A percentile compares a stretch with the other conserved stretches of the same genome.
phyloP scores from a whole-genome alignment of 1,140 invertebrate species.

The Liolophura sinensis region DNA sequence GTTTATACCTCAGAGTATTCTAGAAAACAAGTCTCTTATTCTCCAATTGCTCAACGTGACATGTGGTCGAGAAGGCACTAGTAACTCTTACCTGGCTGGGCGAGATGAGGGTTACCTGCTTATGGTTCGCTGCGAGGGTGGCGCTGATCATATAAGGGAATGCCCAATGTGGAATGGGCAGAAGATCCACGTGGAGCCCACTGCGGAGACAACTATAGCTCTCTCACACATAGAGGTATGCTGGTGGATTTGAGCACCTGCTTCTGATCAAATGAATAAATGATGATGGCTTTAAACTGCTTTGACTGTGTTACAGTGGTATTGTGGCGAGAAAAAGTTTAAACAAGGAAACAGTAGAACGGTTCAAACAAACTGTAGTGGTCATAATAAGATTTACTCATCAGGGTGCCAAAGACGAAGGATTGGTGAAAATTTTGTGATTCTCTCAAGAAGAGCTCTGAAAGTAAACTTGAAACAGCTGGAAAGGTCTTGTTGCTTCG shows the following conservation, averaged over 20 bases:
- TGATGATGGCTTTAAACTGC: neutral
- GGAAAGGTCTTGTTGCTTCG: too few species aligned
- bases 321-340: too few species aligned
- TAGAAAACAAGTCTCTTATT: conserved; percentile 39
- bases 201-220: conserved; percentile 61
- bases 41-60: conserved; percentile 56
- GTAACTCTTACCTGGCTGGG: conserved; percentile 35
- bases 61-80: conserved; percentile 51
- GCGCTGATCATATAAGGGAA: conserved; percentile 23
- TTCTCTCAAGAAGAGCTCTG: too few species aligned
- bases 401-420: too few species aligned
- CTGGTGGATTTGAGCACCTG: neutral
- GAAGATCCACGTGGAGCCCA: conserved; percentile 56
- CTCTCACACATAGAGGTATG: conserved; percentile 58
- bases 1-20: conserved; percentile 58
- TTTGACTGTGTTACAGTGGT: neutral
- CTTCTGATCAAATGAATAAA: neutral
- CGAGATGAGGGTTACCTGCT: conserved; percentile 55
- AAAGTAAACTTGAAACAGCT: too few species aligned
- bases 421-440: too few species aligned
- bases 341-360: too few species aligned
- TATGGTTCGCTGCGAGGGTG: conserved; percentile 48
- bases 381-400: too few species aligned
- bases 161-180: conserved; percentile 52
- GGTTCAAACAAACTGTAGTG: too few species aligned